Base-by-base conservation (phyloP, 2,797 vertebrate species). In the Bradypus variegatus region DNA sequence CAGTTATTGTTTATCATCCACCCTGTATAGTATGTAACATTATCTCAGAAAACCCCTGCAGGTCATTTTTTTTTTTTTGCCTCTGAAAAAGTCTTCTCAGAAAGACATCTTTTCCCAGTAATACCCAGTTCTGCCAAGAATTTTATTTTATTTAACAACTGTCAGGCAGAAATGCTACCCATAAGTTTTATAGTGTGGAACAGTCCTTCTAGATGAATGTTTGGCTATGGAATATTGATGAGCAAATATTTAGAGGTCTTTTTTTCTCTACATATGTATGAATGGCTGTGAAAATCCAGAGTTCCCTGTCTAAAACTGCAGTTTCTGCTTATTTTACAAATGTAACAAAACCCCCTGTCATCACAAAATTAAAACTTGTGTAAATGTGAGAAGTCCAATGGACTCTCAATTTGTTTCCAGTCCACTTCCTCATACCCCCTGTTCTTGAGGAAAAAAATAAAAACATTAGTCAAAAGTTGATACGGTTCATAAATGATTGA, bases 341-440 rank as follows among this genome's bases (percentile, higher is more conserved):
- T 55, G 41, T 38, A 88, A 85, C 53, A 88, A 65, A 88, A 77
- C 15, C 81, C 16, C 36, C 45, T 33, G 8, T 75, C 90, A 48
- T 50, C 78, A 76, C 25, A 90, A 86, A 92, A 86, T 62, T 36
- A 82, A 88, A 94, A 60, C 14, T 65, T 3, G 19, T 55, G 21
- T 85, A 80, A 29, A 93, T 86, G 62, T 91, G n/a, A 70, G 13
- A 92, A 84, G 25, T 91, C 41, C 31, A 88, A 89, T 77, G 36
- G 69, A 60, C 19, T 77, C 27, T 82, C 86, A 67, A 83, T 91
- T 86, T 75, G 90, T 93, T 91, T 92, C 81, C 36, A 76, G 23
- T 25, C 83, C 55, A 25, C 23, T 85, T 78, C 58, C 31, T 90
- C 45, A 16, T 48, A 65, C 53, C 29, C 19, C 4, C 64, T 86